Base-by-base conservation (phyloP, 2,888 invertebrate genomes). In the Hyposoter didymator region DNA sequence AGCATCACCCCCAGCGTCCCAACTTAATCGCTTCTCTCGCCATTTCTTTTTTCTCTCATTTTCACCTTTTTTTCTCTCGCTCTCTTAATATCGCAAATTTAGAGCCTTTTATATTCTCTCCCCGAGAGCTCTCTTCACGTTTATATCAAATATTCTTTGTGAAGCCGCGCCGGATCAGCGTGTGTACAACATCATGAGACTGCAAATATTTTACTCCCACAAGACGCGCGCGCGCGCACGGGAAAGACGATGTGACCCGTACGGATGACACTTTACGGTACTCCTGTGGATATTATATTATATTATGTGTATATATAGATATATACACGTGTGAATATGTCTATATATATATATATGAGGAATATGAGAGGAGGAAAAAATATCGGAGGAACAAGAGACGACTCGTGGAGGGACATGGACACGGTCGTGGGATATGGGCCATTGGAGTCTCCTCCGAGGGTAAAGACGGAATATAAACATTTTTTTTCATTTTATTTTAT, bases 181-280 rank as follows among this genome's bases (percentile, higher is more conserved):
- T 59, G 64, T 52, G 49, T 52, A 47, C 64, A 78, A 47, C 32
- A 78, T 78, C 73, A 83, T 83, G 83, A 78, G 78, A 73, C 83
- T 78, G 83, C 83, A 83, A 83, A 78, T 83, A 83, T 83, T 73
- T 83, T 73, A 73, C 66, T 78, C 45, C 52, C 78, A 67, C 74
- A 55, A 35, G 32, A 66, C n/a, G n/a, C n/a, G n/a, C n/a, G n/a
- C n/a, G n/a, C 35, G 43, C 47, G 59, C 35, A 64, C 62, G 47
- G 52, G 62, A 47, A 70, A 55, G 79, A 80, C 49, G 72, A 64
- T 59, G 72, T 73, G 78, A 78, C 83, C 83, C 83, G 45, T 47
- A 73, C 52, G 78, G 83, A 83, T 83, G 83, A 78, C 83, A 83
- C 83, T 78, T 28, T 78, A 83, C 83, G 83, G 83, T 83, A 83